Evolutionary conservation across 1,140 invertebrate species (phyloP).

Genomic region (Zaprionus tsacasi): DNA sequence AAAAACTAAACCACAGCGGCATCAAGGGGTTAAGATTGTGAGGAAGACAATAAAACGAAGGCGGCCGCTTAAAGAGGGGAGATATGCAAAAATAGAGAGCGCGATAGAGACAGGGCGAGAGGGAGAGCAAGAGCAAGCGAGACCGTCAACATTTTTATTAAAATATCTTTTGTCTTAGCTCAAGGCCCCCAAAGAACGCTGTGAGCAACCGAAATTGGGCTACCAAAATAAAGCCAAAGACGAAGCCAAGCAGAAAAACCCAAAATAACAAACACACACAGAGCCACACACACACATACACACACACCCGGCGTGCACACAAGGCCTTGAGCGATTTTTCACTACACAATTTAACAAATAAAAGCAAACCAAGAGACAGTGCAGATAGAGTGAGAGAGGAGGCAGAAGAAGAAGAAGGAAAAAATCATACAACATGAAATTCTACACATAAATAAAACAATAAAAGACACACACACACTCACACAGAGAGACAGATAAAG

Average conservation of each 20-base stretch:
- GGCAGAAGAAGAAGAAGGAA: conserved; percentile 21
- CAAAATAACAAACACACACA: conserved; percentile 39
- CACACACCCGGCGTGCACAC: conserved; percentile 33
- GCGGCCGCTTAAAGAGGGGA: conserved; percentile 1
- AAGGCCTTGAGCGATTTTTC: conserved; percentile 74
- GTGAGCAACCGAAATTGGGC: conserved; percentile 69
- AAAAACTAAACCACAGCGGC: conserved; percentile 57
- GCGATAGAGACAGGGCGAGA: background rate
- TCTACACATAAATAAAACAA: conserved; percentile 80
- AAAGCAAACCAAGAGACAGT: conserved; percentile 57
- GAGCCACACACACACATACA: conserved; percentile 51
- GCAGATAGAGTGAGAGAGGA: conserved; percentile 19
- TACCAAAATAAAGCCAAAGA: conserved; percentile 64
- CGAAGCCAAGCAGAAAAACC: conserved; percentile 32
- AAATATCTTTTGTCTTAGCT: conserved; percentile 41
- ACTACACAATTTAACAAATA: conserved; percentile 82
- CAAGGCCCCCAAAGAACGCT: conserved; percentile 26
- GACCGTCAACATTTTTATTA: conserved; percentile 54
- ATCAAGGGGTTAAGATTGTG: conserved; percentile 68
- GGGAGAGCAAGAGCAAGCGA: conserved; percentile 5
- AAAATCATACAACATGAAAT: conserved; percentile 66
- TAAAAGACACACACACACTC: conserved; percentile 63
- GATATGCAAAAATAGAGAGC: background rate
- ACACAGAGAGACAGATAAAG: conserved; percentile 14
- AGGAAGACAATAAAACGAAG: conserved; percentile 71